phyloP scores from a whole-genome alignment of 2,113 vertebrate species.

The Salvelinus fontinalis region DNA sequence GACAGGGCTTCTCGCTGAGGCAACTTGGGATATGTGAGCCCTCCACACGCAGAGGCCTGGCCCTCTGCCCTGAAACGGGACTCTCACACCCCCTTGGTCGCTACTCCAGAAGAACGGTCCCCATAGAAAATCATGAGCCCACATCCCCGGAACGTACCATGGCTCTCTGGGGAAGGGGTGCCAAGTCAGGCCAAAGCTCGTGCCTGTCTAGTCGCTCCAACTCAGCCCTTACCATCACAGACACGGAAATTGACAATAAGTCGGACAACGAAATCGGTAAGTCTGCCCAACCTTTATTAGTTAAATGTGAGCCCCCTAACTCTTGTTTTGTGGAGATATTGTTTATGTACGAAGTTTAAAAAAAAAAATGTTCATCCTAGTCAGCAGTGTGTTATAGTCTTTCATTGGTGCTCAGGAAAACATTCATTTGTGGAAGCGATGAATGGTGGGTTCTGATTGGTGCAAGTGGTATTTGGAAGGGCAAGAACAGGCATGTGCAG shows the following conservation, averaged over 20 bases:
- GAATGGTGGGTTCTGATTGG: slow-evolving; percentile 44
- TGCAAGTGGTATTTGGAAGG: slow-evolving; percentile 16
- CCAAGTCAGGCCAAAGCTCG: slow-evolving; percentile 90
- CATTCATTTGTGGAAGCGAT: neutral
- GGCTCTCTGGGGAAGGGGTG: slow-evolving; percentile 92
- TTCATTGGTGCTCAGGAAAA: slow-evolving; percentile 41
- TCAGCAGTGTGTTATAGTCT: slow-evolving; percentile 43
- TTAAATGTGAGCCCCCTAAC: slow-evolving; percentile 10
- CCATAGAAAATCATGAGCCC: slow-evolving; percentile 88
- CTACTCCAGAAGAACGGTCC: slow-evolving; percentile 87
- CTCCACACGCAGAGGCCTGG: slow-evolving; percentile 88
- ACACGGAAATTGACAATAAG: slow-evolving; percentile 97
- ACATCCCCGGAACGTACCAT: slow-evolving; percentile 94
- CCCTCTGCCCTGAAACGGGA: slow-evolving; percentile 94
- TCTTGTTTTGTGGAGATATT: neutral
- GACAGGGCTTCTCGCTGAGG: slow-evolving; percentile 96
- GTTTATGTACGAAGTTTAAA: slow-evolving; percentile 11
- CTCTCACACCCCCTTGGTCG: slow-evolving; percentile 87
- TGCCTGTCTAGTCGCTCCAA: slow-evolving; percentile 97
- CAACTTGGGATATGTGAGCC: slow-evolving; percentile 97
- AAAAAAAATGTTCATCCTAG: slow-evolving; percentile 9
- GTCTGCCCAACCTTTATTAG: slow-evolving; percentile 60
- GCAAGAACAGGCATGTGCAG: slow-evolving; percentile 35
- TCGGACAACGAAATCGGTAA: slow-evolving; percentile 96
- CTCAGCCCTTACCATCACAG: slow-evolving; percentile 95